Percentiles rank a stretch among this genome's conserved stretches.
phyloP scores from a whole-genome alignment of 2,888 invertebrate species.

The Caenorhabditis wallacei region DNA sequence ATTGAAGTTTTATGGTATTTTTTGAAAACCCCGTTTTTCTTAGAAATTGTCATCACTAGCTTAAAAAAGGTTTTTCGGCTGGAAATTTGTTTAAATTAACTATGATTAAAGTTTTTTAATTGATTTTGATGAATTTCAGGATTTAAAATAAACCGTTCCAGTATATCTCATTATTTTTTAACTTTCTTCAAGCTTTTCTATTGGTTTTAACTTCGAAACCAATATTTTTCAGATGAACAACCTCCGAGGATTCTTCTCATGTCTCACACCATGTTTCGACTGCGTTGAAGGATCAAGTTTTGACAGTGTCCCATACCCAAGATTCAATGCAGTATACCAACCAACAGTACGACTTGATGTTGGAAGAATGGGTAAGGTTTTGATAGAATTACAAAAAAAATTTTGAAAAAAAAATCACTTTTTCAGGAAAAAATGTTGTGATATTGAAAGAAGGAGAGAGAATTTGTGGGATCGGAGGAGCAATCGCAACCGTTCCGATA shows the following conservation, averaged over 20 bases:
- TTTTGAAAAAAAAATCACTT: not conserved
- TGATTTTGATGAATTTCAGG: too few relatives aligned
- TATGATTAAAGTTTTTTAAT: too few relatives aligned
- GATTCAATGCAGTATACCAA: constrained; percentile 67
- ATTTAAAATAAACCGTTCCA: too few relatives aligned
- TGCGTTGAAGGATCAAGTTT: constrained; percentile 73
- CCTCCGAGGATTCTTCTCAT: constrained; percentile 46
- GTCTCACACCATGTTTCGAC: constrained; percentile 69
- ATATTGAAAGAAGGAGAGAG: constrained; percentile 94
- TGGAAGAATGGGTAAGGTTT: constrained; percentile 75
- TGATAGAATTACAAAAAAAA: not conserved
- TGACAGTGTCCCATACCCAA: constrained; percentile 81
- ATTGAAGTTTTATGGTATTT: not conserved
- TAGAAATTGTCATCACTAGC: too few relatives aligned
- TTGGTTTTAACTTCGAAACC: too few relatives aligned
- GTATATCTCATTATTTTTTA: too few relatives aligned
- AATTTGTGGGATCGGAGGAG: constrained; percentile 96
- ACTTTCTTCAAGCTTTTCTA: too few relatives aligned
- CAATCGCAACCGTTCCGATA: constrained; percentile 92
- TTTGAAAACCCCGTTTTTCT: not conserved
- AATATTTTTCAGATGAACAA: constrained; percentile 34
- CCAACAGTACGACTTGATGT: constrained; percentile 78
- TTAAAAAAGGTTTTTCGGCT: too few relatives aligned
- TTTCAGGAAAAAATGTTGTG: constrained; percentile 93
- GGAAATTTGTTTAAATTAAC: too few relatives aligned